A percentile compares a stretch with the other conserved stretches of the same genome.
Evolutionary conservation across 2,113 vertebrate species (phyloP).

Genomic region (Todiramphus saurophagus): DNA sequence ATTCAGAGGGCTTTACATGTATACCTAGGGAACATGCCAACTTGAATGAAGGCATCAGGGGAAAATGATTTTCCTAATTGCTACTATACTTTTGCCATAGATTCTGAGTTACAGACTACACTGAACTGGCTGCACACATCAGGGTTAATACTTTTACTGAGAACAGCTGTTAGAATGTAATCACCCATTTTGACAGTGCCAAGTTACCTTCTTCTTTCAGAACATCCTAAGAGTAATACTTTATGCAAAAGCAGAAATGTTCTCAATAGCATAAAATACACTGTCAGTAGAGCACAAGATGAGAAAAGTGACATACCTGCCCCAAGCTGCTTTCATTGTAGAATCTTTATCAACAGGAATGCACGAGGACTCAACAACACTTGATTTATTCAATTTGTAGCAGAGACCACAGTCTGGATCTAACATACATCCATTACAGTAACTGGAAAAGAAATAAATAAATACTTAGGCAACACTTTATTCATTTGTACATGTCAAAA

Average conservation of each 20-base stretch:
- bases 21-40: not conserved
- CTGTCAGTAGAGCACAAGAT: not conserved
- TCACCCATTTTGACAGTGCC: not conserved
- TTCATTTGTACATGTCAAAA: not conserved
- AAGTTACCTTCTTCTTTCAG: not conserved
- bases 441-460: constrained; percentile 73
- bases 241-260: not conserved
- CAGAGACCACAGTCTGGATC: constrained; percentile 95
- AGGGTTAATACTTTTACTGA: not conserved
- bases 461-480: not conserved
- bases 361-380: constrained; percentile 87
- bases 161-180: not conserved
- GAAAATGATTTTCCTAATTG: not conserved
- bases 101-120: not conserved
- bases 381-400: constrained; percentile 88
- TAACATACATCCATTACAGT: constrained; percentile 94
- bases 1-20: not conserved
- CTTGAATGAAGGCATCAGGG: not conserved
- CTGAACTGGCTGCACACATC: accelerated
- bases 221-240: not conserved
- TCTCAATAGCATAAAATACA: not conserved
- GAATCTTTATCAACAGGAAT: constrained; percentile 85
- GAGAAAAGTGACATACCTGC: constrained; percentile 83
- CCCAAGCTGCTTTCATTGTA: constrained; percentile 90
- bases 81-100: not conserved